phyloP scores from a whole-genome alignment of 2,888 invertebrate genomes.

The Meiosimyza decipiens region DNA sequence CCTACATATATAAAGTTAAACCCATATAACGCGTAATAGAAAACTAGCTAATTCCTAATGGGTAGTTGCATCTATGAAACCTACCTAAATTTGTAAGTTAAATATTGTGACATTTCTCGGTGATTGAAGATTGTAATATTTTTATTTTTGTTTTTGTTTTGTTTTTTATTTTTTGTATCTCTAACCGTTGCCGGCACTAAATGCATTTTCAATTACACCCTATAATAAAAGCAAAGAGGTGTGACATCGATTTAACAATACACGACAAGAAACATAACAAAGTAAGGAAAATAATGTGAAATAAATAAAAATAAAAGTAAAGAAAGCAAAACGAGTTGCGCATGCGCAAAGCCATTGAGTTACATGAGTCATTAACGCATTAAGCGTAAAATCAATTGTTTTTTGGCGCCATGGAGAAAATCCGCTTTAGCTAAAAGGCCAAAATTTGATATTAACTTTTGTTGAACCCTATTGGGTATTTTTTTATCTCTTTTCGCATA shows the following conservation, averaged over 20 bases:
- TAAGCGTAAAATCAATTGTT: too few relatives aligned
- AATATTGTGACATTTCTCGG: conserved; percentile 6
- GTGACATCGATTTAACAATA: not conserved
- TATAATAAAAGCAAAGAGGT: not conserved
- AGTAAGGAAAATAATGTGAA: too few relatives aligned
- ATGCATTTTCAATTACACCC: not conserved
- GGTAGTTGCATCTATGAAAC: not conserved
- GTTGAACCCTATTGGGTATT: not conserved
- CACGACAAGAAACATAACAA: too few relatives aligned
- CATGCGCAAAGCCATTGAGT: too few relatives aligned
- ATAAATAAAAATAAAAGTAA: too few relatives aligned
- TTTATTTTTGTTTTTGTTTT: not conserved
- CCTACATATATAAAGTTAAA: too few relatives aligned
- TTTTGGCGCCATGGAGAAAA: too few relatives aligned
- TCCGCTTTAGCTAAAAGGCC: too few relatives aligned
- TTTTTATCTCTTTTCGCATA: not conserved
- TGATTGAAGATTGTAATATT: conserved; percentile 15
- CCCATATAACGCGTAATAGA: too few relatives aligned
- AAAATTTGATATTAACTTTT: too few relatives aligned
- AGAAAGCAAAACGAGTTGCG: too few relatives aligned
- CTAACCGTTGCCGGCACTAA: not conserved
- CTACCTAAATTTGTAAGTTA: not conserved
- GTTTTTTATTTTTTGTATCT: not conserved
- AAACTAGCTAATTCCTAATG: not conserved
- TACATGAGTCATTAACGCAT: too few relatives aligned